Conservation (phyloP, 2,113 vertebrate genomes). For the Phalacrocorax pelagicus region DNA sequence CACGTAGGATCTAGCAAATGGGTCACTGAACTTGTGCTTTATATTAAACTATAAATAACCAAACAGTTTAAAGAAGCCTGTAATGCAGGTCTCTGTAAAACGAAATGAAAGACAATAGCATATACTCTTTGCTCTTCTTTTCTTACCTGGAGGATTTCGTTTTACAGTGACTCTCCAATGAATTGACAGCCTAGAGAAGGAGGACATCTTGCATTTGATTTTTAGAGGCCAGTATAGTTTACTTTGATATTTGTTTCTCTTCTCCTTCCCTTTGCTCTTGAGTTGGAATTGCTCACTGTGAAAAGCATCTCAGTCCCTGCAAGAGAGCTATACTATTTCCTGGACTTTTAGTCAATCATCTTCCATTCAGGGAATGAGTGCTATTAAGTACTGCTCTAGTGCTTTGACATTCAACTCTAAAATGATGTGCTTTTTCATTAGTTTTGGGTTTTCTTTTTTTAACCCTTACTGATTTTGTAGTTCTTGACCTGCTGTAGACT, state of each 20-base stretch:
- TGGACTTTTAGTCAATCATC: neutral
- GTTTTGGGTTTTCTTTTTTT: neutral
- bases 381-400: neutral
- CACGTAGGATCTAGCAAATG: accelerated
- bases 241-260: neutral
- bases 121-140: neutral
- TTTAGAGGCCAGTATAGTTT: neutral
- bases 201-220: neutral
- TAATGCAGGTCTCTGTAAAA: neutral
- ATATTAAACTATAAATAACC: neutral
- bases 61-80: neutral
- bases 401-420: neutral
- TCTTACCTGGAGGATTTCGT: neutral
- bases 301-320: neutral
- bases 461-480: neutral
- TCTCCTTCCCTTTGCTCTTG: neutral
- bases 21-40: neutral
- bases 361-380: neutral
- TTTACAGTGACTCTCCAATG: neutral
- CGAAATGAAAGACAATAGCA: neutral
- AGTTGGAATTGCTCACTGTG: neutral
- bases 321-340: neutral
- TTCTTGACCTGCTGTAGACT: neutral
- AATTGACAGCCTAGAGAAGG: neutral
- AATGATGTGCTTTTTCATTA: neutral